These are phyloP conservation scores for Drosophila eugracilis DNA, from an alignment of 1,140 invertebrate genomes.

Conservation along the genomic window DNA sequence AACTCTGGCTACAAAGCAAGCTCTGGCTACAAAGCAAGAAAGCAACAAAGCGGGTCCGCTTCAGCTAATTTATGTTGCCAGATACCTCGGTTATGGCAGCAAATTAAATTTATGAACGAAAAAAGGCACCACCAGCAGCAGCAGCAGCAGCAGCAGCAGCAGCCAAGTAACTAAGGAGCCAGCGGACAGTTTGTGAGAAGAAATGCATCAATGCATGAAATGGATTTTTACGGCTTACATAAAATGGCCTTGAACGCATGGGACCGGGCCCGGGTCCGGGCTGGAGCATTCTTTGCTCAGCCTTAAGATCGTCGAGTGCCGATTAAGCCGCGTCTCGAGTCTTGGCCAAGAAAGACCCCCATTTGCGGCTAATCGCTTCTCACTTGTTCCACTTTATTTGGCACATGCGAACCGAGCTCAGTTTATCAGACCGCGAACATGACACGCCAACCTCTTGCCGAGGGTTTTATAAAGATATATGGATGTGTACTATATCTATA, in stretches of 20 bases:
- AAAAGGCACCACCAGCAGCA: slow-evolving; percentile 29
- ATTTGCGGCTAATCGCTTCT: slow-evolving; percentile 44
- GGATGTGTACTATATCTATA: too few species aligned
- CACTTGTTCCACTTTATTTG: slow-evolving; percentile 65
- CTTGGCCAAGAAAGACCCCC: slow-evolving; percentile 28
- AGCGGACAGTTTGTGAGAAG: slow-evolving; percentile 66
- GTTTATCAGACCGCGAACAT: slow-evolving; percentile 36
- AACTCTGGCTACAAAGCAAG: slow-evolving; percentile 31
- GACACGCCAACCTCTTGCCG: slow-evolving; percentile 32
- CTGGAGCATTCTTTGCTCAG: slow-evolving; percentile 51
- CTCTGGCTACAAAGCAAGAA: slow-evolving; percentile 15
- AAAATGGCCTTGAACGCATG: slow-evolving; percentile 75
- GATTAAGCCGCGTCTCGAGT: slow-evolving; percentile 9
- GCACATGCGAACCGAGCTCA: slow-evolving; percentile 52
- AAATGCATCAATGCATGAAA: slow-evolving; percentile 83
- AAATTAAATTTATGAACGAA: slow-evolving; percentile 68
- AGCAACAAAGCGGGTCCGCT: slow-evolving; percentile 51
- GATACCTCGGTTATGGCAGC: slow-evolving; percentile 55
- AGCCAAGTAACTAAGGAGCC: slow-evolving; percentile 17
- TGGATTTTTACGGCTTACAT: slow-evolving; percentile 83
- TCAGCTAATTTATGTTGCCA: slow-evolving; percentile 62
- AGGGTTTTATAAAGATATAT: slow-evolving; percentile 7
- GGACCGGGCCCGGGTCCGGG: slow-evolving; percentile 2
- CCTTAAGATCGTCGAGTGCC: slow-evolving; percentile 9
- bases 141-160: slow-evolving; percentile 18